Percentiles rank a stretch among this genome's conserved stretches.
These are phyloP conservation scores for Oscheius myriophilus DNA, from an alignment of 2,888 invertebrate genomes.

Conservation along the genomic window DNA sequence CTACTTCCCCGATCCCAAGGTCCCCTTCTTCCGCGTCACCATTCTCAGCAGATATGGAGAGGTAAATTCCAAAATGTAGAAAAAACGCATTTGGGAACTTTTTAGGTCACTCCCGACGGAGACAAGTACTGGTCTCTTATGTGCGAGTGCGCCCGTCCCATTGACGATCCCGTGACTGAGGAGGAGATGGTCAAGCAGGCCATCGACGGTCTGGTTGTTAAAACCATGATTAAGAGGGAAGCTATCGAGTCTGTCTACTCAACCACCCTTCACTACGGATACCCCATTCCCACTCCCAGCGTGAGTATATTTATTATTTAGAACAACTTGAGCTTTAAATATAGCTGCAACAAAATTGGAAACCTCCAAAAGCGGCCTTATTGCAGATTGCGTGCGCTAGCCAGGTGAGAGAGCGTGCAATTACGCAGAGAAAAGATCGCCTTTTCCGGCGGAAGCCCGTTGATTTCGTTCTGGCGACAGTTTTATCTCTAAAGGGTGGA, in stretches of 20 bases:
- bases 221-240: constrained; percentile 65
- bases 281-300: constrained; percentile 68
- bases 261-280: constrained; percentile 65
- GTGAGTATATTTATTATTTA: constrained; percentile 33
- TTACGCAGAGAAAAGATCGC: too few relatives aligned
- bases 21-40: constrained; percentile 69
- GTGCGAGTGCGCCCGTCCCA: constrained; percentile 68
- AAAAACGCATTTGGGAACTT: neutral
- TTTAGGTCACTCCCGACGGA: constrained; percentile 62
- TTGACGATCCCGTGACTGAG: constrained; percentile 62
- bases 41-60: constrained; percentile 68
- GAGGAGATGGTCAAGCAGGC: constrained; percentile 64
- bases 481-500: too few relatives aligned
- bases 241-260: constrained; percentile 66
- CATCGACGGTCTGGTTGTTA: constrained; percentile 65
- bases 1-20: constrained; percentile 68
- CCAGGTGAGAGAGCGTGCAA: too few relatives aligned
- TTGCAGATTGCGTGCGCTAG: too few relatives aligned
- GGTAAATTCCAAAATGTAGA: constrained; percentile 30
- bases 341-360: too few relatives aligned
- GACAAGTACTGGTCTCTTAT: constrained; percentile 70
- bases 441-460: too few relatives aligned
- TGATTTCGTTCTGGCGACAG: too few relatives aligned
- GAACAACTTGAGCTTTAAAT: too few relatives aligned
- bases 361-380: too few relatives aligned